These are phyloP conservation scores for Grallaria varia DNA, from an alignment of 2,113 vertebrate genomes.

Conservation along the genomic window DNA sequence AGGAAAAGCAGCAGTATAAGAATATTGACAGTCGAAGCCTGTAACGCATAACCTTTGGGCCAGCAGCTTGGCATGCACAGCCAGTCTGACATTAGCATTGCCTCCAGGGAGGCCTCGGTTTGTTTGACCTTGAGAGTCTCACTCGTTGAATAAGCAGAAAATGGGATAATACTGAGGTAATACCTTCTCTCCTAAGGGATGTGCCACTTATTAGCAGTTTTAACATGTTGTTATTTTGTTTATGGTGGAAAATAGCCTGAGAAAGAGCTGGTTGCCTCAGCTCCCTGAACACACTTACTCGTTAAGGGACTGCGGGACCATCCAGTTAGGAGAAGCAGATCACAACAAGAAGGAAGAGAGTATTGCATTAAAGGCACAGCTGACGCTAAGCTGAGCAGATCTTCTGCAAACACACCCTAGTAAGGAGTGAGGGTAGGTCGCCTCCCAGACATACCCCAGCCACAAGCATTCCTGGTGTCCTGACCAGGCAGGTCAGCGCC, in stretches of 20 bases:
- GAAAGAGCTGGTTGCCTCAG: background rate
- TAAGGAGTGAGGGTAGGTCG: fast-evolving
- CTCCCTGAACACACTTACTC: background rate
- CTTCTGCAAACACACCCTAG: background rate
- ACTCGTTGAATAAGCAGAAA: slow-evolving; percentile 13
- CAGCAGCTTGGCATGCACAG: background rate
- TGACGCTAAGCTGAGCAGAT: background rate
- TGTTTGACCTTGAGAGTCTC: slow-evolving; percentile 23
- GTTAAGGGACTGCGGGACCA: background rate
- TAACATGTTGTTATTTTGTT: slow-evolving; percentile 20
- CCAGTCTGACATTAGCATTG: background rate
- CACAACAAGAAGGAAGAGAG: background rate
- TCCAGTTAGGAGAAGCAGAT: background rate
- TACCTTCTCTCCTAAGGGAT: background rate
- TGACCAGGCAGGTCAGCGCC: background rate
- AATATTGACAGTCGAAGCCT: background rate
- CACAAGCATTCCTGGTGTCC: background rate
- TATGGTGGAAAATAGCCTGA: slow-evolving; percentile 13
- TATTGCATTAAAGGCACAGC: background rate
- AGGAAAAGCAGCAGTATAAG: background rate
- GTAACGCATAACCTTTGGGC: background rate
- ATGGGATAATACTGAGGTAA: background rate
- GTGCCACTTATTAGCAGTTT: background rate
- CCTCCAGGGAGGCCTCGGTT: background rate
- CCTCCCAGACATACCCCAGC: background rate